Base-by-base conservation (phyloP, 1,140 invertebrate species). In the Aphidius gifuensis region DNA sequence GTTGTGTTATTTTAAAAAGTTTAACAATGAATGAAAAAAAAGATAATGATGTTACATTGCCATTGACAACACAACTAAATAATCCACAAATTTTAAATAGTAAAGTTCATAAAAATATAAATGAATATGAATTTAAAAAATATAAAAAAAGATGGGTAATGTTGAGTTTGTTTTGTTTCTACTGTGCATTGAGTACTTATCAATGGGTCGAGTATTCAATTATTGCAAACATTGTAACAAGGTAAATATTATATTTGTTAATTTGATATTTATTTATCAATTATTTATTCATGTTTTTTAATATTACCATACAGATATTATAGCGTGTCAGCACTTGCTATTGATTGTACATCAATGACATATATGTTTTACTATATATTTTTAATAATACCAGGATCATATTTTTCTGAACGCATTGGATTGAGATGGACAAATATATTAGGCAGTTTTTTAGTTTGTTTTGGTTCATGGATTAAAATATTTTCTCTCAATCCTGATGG, bases 391-490 rank as follows among this genome's bases (percentile, higher is more conserved):
- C 90, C 90, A 5, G 87, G 86, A 0, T 85, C 85, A 11, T 89
- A 82, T 79, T 65, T 88, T 5, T 77, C 87, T 23, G 82, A 89
- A 66, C 69, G 64, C 2, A 69, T 72, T 49, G 76, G 72, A 43
- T 70, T 77, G 57, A 78, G 79, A 73, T 76, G 78, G 71, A 68
- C 69, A 1, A 73, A 74, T 8, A 74, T 82, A n/a, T 9, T 81
- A 9, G 70, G 76, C n/a, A 74, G 72, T 6, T 66, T 68, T 21
- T 40, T 82, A 6, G 71, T 72, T 32, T 84, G 83, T 40, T 58
- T 87, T 2, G 90, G 89, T 8, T 84, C 90, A 1, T 91, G 88
- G 85, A 80, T 94, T 47, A 94, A 93, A 81, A 78, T 88, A 68
- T 76, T 84, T 43, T 85, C 86, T 39, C 79, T 86, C 3, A 61